Percentiles rank a stretch among this genome's conserved stretches.
Conservation (phyloP, 1,140 invertebrate genomes). For the Spodoptera litura region DNA sequence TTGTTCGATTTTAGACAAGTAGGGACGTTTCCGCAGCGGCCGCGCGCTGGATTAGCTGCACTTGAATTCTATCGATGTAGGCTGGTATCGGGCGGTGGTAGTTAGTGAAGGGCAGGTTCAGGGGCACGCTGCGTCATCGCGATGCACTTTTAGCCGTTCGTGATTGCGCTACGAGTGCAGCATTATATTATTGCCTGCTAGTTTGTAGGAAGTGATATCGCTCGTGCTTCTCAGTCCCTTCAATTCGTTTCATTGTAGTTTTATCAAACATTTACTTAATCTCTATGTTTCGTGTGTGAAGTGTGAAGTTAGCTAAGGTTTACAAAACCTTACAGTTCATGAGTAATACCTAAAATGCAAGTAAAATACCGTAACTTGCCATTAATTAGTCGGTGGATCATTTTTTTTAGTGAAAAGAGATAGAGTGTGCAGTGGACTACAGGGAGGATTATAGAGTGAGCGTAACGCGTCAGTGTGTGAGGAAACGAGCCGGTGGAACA, state of each 20-base stretch:
- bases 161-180: slow-evolving; percentile 48
- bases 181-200: slow-evolving; percentile 12
- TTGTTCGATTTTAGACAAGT: slow-evolving; percentile 4
- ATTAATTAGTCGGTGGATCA: neutral
- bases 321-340: neutral
- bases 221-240: slow-evolving; percentile 10
- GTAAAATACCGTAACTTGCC: no score
- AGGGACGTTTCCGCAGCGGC: neutral
- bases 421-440: neutral
- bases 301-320: neutral
- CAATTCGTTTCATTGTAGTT: neutral
- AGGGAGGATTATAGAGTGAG: neutral
- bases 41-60: slow-evolving; percentile 12
- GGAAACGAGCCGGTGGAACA: neutral
- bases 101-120: slow-evolving; percentile 55
- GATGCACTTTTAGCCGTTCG: slow-evolving; percentile 56
- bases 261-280: neutral
- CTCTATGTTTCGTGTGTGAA: neutral
- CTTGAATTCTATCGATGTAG: neutral
- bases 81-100: no score
- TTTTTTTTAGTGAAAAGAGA: neutral
- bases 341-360: no score
- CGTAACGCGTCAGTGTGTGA: neutral
- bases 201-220: slow-evolving; percentile 41
- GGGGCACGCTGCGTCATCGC: slow-evolving; percentile 55